A percentile compares a stretch with the other conserved stretches of the same genome.
phyloP scores from a whole-genome alignment of 30 jellyfish, hydroid and myxozoan genomes.

The Haliclystus octoradiatus region DNA sequence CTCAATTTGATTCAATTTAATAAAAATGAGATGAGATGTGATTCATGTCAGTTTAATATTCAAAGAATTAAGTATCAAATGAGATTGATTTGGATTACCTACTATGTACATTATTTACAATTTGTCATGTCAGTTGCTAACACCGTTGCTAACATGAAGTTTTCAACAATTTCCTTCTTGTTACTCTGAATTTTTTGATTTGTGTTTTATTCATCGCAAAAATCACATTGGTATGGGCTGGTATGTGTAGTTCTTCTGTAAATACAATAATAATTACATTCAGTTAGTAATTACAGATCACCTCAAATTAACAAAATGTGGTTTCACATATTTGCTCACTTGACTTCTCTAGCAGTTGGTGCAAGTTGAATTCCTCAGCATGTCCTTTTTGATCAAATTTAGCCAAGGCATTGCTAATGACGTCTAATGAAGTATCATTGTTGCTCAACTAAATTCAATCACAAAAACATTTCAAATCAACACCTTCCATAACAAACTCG shows the following conservation, averaged over 20 bases:
- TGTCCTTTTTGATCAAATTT: background rate
- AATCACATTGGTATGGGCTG: constrained; percentile 51
- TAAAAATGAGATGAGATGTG: too few relatives aligned
- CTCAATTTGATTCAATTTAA: too few relatives aligned
- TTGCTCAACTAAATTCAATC: background rate
- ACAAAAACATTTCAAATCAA: background rate
- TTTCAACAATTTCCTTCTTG: constrained; percentile 5
- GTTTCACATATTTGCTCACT: too few relatives aligned
- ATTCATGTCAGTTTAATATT: too few relatives aligned
- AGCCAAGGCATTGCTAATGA: background rate
- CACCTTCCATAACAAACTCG: too few relatives aligned
- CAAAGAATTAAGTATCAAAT: too few relatives aligned
- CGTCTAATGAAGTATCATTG: background rate
- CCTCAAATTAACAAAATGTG: background rate
- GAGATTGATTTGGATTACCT: too few relatives aligned
- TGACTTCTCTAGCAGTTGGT: background rate
- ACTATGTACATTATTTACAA: too few relatives aligned
- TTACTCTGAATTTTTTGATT: constrained; percentile 34
- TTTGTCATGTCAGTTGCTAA: too few relatives aligned
- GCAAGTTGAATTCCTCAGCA: background rate
- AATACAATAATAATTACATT: background rate
- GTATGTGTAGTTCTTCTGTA: constrained; percentile 60
- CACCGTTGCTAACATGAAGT: background rate
- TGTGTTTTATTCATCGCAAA: constrained; percentile 58
- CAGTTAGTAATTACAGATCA: background rate